phyloP scores from a whole-genome alignment of 2,888 invertebrate genomes.

The Ganaspis brasiliensis region DNA sequence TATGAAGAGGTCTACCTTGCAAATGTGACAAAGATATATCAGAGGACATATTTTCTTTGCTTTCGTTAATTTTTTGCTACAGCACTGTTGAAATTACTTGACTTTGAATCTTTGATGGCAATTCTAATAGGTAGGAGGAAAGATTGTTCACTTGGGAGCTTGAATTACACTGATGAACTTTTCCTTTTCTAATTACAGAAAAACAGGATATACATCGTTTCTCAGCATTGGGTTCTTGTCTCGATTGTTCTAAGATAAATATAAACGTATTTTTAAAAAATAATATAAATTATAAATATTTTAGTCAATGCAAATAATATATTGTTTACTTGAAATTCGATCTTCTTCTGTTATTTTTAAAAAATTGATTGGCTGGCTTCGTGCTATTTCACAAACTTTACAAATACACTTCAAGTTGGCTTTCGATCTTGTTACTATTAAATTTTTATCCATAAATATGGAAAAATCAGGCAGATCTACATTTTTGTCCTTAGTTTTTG shows the following conservation, averaged over 20 bases:
- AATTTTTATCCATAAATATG: neutral
- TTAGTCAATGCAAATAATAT: neutral
- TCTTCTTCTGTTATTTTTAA: constrained; percentile 6
- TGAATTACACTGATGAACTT: neutral
- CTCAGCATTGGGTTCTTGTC: neutral
- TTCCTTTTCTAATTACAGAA: constrained; percentile 16
- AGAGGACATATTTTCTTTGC: neutral
- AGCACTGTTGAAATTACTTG: no score
- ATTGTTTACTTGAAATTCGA: neutral
- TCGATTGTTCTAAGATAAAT: constrained; percentile 1
- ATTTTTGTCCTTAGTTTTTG: neutral
- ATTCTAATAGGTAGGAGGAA: constrained; percentile 7
- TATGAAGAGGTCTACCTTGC: neutral
- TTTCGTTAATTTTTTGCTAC: no score
- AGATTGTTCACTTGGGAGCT: constrained; percentile 1
- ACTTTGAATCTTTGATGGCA: constrained; percentile 8
- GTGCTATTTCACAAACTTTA: constrained; percentile 16
- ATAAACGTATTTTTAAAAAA: neutral
- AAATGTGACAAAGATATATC: constrained; percentile 2
- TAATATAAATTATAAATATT: neutral
- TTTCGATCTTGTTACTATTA: constrained; percentile 18
- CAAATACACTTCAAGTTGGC: constrained; percentile 1
- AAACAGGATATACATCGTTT: constrained; percentile 8
- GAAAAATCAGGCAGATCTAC: constrained; percentile 5
- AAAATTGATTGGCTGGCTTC: constrained; percentile 4